phyloP scores from a whole-genome alignment of 2,113 vertebrate species.

The Oreotrochilus melanogaster region DNA sequence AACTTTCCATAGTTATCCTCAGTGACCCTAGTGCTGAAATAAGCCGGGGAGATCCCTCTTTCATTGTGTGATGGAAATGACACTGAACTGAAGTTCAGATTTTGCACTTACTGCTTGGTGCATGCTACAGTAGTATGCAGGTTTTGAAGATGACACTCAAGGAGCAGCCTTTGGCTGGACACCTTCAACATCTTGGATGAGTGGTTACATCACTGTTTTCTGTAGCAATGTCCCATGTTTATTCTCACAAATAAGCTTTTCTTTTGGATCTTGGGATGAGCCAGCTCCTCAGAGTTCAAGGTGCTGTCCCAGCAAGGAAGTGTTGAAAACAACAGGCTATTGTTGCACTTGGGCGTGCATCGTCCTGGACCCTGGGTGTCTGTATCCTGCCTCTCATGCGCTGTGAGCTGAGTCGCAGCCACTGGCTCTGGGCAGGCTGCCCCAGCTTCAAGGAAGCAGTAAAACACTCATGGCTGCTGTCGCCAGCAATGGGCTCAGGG shows the following conservation, averaged over 20 bases:
- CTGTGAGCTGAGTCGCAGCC: background rate
- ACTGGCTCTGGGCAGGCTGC: background rate
- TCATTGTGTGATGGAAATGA: rapidly evolving
- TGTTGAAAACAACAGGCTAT: slow-evolving; percentile 34
- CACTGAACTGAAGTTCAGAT: background rate
- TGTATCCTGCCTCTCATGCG: background rate
- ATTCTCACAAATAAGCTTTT: background rate
- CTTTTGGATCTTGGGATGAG: background rate
- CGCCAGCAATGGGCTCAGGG: background rate
- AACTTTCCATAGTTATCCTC: background rate
- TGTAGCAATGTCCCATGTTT: background rate
- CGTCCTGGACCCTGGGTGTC: background rate
- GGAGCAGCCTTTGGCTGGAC: background rate
- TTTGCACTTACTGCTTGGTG: rapidly evolving
- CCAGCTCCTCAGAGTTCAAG: background rate
- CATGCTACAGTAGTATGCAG: background rate
- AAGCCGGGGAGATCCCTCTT: background rate
- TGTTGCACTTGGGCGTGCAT: background rate
- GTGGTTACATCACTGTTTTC: background rate
- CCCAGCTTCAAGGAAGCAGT: background rate
- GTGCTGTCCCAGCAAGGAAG: slow-evolving; percentile 14
- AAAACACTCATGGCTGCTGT: background rate
- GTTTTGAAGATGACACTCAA: background rate
- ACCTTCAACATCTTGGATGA: background rate
- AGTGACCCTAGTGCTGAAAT: background rate